Percentiles rank a stretch among this genome's conserved stretches.
phyloP scores from a whole-genome alignment of 2,113 vertebrate genomes.

The Zosterops borbonicus region DNA sequence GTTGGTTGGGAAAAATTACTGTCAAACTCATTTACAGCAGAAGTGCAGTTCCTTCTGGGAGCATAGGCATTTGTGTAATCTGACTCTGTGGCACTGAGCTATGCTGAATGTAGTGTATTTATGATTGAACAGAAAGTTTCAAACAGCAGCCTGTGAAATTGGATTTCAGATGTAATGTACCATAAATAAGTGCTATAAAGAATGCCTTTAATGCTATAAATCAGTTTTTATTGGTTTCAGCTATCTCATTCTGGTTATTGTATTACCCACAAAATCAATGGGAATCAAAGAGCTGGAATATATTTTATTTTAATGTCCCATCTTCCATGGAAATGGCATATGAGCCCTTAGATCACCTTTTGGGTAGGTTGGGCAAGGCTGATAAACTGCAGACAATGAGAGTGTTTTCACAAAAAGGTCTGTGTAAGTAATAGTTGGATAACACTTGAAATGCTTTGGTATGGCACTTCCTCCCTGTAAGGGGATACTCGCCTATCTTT shows the following conservation, averaged over 20 bases:
- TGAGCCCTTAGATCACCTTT: conserved; percentile 71
- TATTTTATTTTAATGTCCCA: conserved; percentile 83
- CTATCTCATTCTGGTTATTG: conserved; percentile 84
- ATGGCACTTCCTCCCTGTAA: background rate
- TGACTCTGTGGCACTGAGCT: conserved; percentile 74
- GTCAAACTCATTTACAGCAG: conserved; percentile 71
- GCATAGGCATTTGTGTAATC: conserved; percentile 76
- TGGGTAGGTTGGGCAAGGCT: conserved; percentile 65
- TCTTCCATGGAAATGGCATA: conserved; percentile 75
- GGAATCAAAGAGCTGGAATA: conserved; percentile 81
- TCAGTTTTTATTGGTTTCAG: conserved; percentile 85
- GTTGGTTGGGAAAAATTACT: conserved; percentile 73
- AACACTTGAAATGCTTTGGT: conserved; percentile 10
- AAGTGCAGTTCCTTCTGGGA: conserved; percentile 73
- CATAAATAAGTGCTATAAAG: conserved; percentile 86
- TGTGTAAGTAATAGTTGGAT: conserved; percentile 52
- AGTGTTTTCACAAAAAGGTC: conserved; percentile 41
- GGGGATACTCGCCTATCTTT: background rate
- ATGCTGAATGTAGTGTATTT: conserved; percentile 77
- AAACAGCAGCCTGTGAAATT: conserved; percentile 83
- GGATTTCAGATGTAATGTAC: conserved; percentile 86
- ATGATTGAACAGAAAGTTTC: conserved; percentile 84
- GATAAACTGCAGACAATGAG: conserved; percentile 53
- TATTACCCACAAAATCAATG: conserved; percentile 82
- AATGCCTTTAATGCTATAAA: conserved; percentile 83